Conservation (phyloP, 92 coral and sea anemone species). For the Scolanthus callimorphus region DNA sequence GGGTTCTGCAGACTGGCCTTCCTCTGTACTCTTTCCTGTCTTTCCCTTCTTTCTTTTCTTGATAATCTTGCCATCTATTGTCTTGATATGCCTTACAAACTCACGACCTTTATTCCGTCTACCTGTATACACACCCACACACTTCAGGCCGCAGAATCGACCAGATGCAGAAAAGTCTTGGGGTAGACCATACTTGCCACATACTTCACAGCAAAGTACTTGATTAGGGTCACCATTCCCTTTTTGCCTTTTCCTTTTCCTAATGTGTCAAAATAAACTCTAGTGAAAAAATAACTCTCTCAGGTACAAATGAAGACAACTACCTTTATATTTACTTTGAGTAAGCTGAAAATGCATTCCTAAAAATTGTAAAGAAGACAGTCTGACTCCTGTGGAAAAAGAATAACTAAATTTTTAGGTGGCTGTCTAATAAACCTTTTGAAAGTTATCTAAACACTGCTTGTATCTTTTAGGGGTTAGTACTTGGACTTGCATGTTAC, state of each 20-base stretch:
- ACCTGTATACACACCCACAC: slow-evolving; percentile 97
- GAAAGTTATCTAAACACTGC: no score
- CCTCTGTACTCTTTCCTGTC: slow-evolving; percentile 39
- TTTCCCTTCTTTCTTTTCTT: slow-evolving; percentile 82
- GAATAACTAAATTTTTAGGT: no score
- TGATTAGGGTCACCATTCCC: slow-evolving; percentile 75
- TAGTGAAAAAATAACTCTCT: no score
- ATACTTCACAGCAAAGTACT: slow-evolving; percentile 92
- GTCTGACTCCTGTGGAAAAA: no score
- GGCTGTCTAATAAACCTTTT: no score
- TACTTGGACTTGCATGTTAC: no score
- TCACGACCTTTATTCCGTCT: slow-evolving; percentile 94
- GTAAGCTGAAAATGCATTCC: no score
- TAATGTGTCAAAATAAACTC: slow-evolving; percentile 1
- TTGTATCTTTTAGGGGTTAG: no score
- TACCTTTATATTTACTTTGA: no score
- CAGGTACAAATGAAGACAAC: slow-evolving; percentile 8
- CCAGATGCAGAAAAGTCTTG: slow-evolving; percentile 95
- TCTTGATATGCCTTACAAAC: slow-evolving; percentile 51
- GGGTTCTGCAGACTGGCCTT: no score
- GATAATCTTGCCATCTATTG: slow-evolving; percentile 74
- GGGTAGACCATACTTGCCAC: slow-evolving; percentile 92
- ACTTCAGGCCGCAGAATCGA: slow-evolving; percentile 89
- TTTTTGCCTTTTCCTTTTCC: slow-evolving; percentile 12
- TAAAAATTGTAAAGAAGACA: no score